Base-by-base conservation (phyloP, 2,797 vertebrate genomes). In the Fistularia commersonii region DNA sequence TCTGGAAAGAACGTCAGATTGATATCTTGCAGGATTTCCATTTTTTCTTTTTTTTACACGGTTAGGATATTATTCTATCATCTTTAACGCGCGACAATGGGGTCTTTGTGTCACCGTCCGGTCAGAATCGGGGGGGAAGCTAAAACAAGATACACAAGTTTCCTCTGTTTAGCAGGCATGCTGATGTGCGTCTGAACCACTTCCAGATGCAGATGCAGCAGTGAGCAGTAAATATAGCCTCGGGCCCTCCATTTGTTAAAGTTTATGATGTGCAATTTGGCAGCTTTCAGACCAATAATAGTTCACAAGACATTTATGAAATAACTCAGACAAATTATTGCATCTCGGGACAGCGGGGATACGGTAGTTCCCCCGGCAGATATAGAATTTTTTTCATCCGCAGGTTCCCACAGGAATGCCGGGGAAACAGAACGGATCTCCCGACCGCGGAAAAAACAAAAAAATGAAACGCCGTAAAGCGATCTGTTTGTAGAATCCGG, bases 241-340 rank as follows among this genome's bases (percentile, higher is more conserved):
- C 11, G 11, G 56, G 71, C 40, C 51, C n/a, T 63, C 51, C 57
- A 65, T 76, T 82, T 82, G 54, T 78, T 71, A 55, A 39, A 59
- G 41, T 80, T 80, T 81, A 69, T 72, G 66, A 60, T 78, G 45
- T 73, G 53, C 57, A 68, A 55, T 78, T 77, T 77, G 72, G 71
- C 44, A 6, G 51, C 69, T 69, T 77, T 69, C 57, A 71, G 43
- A 66, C 67, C 48, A 77, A 60, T 73, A 64, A 70, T 48, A 61
- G 64, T 70, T 81, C 74, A 78, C 72, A 69, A 79, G 69, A 60
- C 72, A 72, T 68, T 64, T 72, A 71, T 74, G 57, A 78, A 78
- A 78, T 74, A 71, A 69, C 43, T 64, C 52, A 33, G 61, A 66
- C 60, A 68, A 66, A 74, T 70, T 9, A 71, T 64, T 55, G 53